Evolutionary conservation across 2,888 invertebrate species (phyloP).

Genomic region (Sabellastarte sp.): DNA sequence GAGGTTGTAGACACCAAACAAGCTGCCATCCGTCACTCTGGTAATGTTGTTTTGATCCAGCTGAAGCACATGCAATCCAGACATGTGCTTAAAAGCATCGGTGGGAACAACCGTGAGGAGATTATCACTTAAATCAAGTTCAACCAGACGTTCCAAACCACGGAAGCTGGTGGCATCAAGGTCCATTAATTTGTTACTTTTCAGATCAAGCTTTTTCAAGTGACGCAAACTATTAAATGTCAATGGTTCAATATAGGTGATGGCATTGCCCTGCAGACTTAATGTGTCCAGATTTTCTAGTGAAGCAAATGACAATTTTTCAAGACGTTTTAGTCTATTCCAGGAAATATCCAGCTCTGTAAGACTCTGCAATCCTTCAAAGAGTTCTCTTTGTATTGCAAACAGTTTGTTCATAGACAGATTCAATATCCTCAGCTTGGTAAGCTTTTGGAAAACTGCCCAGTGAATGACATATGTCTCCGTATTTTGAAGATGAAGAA

Average conservation of each 20-base stretch:
- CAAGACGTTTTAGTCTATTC: conserved; percentile 19
- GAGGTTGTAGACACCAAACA: conserved; percentile 15
- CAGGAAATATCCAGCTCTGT: conserved; percentile 17
- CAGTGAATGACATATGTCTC: conserved; percentile 26
- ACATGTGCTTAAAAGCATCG: conserved; percentile 17
- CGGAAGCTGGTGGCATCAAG: conserved; percentile 13
- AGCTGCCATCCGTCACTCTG: conserved; percentile 8
- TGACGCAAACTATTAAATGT: conserved; percentile 23
- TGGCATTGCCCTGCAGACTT: conserved; percentile 18
- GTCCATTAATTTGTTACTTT: conserved; percentile 15
- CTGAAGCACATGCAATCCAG: conserved; percentile 12
- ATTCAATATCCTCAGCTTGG: conserved; percentile 15
- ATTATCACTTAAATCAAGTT: conserved; percentile 22
- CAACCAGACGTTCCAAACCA: conserved; percentile 24
- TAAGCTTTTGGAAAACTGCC: conserved; percentile 25
- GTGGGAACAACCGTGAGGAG: conserved; percentile 12
- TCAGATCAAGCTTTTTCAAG: conserved; percentile 14
- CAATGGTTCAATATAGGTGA: conserved; percentile 16
- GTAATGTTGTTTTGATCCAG: conserved; percentile 23
- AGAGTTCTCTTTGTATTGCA: conserved; percentile 26
- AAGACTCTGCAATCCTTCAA: conserved; percentile 18
- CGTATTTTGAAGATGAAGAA: conserved; percentile 17
- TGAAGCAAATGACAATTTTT: conserved; percentile 13
- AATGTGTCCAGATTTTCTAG: conserved; percentile 13
- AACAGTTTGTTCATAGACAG: conserved; percentile 24